phyloP scores from a whole-genome alignment of 1,140 invertebrate species.

The Drosophila pallidifrons region DNA sequence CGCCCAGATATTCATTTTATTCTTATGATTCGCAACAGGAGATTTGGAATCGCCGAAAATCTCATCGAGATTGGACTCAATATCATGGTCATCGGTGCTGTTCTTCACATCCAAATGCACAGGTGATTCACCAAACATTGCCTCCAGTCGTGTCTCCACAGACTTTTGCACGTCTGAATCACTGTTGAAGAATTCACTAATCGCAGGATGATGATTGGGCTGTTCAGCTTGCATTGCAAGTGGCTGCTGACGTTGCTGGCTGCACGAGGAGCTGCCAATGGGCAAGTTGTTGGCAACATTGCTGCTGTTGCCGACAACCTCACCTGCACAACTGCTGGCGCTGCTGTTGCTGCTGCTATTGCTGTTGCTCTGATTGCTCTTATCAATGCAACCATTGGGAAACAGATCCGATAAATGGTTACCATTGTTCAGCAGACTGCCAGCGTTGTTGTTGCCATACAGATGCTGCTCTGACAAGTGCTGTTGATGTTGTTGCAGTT shows the following conservation, averaged over 20 bases:
- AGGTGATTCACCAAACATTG: slow-evolving; percentile 84
- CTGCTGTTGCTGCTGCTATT: slow-evolving; percentile 68
- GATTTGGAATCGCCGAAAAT: slow-evolving; percentile 82
- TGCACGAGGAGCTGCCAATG: slow-evolving; percentile 60
- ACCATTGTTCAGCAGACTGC: slow-evolving; percentile 52
- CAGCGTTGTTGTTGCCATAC: slow-evolving; percentile 42
- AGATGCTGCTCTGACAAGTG: slow-evolving; percentile 56
- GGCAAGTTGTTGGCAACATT: slow-evolving; percentile 29
- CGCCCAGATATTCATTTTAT: slow-evolving; percentile 71
- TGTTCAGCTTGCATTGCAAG: slow-evolving; percentile 59
- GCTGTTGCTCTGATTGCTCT: slow-evolving; percentile 70
- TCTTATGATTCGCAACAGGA: slow-evolving; percentile 58
- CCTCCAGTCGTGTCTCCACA: slow-evolving; percentile 80
- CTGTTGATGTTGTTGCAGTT: slow-evolving; percentile 41
- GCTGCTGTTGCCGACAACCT: slow-evolving; percentile 55
- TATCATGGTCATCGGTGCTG: slow-evolving; percentile 70
- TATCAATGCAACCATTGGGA: slow-evolving; percentile 79
- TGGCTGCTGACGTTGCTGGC: slow-evolving; percentile 75
- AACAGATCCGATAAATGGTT: slow-evolving; percentile 71
- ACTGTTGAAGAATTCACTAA: slow-evolving; percentile 79
- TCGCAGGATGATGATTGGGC: slow-evolving; percentile 69
- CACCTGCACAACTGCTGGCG: slow-evolving; percentile 48
- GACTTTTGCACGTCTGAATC: slow-evolving; percentile 83
- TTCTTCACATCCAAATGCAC: slow-evolving; percentile 78
- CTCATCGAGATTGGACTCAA: slow-evolving; percentile 81